Conservation (phyloP, 2,888 invertebrate genomes). For the Pandemis heparana region DNA sequence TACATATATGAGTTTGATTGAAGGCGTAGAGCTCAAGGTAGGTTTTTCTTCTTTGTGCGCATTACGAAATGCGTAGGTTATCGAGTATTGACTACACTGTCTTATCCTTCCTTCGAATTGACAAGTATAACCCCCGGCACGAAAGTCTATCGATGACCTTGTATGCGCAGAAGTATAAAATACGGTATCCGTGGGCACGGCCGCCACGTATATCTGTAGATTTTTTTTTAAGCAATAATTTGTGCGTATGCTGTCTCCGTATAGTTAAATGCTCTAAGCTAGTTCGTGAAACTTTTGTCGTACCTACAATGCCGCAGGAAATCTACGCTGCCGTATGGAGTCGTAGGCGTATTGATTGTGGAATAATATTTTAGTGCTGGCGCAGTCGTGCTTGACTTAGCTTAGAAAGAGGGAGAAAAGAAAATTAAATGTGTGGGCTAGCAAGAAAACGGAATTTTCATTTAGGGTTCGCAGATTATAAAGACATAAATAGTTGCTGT, state of each 20-base stretch:
- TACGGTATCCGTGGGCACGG: too few relatives aligned
- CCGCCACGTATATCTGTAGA: too few relatives aligned
- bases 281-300: constrained; percentile 9
- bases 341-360: not conserved
- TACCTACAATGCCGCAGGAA: constrained; percentile 3
- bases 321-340: not conserved
- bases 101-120: not conserved
- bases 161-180: too few relatives aligned
- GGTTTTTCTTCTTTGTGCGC: too few relatives aligned
- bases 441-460: not conserved
- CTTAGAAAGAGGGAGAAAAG: not conserved
- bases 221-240: not conserved
- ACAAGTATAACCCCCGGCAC: too few relatives aligned
- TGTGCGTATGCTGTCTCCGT: not conserved
- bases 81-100: too few relatives aligned
- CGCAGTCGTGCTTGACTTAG: constrained; percentile 1
- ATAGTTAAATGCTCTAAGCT: not conserved
- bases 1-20: too few relatives aligned
- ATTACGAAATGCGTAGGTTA: too few relatives aligned
- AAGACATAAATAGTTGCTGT: too few relatives aligned
- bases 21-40: too few relatives aligned
- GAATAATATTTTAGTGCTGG: constrained; percentile 7
- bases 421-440: not conserved
- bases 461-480: not conserved
- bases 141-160: too few relatives aligned